These are phyloP conservation scores for Apeltes quadracus DNA, from an alignment of 2,113 vertebrate genomes.

Conservation along the genomic window DNA sequence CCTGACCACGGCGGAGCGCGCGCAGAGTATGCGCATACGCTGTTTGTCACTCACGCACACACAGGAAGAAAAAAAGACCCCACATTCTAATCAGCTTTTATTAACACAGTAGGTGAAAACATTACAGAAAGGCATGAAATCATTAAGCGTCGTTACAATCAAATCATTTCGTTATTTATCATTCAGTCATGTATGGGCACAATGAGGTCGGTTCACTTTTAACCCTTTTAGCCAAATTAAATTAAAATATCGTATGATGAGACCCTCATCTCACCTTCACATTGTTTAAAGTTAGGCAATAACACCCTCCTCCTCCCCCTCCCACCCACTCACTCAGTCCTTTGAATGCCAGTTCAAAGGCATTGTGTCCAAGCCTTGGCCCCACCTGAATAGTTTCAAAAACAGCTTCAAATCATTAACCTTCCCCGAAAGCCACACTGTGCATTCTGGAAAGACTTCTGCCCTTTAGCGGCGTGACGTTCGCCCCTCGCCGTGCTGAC, in stretches of 20 bases:
- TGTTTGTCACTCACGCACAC: background rate
- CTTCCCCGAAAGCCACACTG: slow-evolving; percentile 12
- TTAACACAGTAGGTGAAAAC: slow-evolving; percentile 30
- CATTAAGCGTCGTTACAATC: background rate
- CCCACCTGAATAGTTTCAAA: slow-evolving; percentile 15
- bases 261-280: background rate
- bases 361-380: background rate
- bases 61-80: background rate
- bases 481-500: slow-evolving; percentile 18
- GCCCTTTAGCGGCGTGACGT: slow-evolving; percentile 17
- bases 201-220: background rate
- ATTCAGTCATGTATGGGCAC: slow-evolving; percentile 26
- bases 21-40: background rate
- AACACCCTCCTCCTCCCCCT: no score
- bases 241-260: background rate
- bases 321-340: no score
- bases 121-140: background rate
- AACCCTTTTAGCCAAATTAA: background rate
- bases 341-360: background rate
- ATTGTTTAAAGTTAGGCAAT: slow-evolving; percentile 50
- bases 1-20: slow-evolving; percentile 69
- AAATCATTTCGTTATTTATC: slow-evolving; percentile 25
- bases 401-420: slow-evolving; percentile 19
- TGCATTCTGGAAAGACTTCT: slow-evolving; percentile 21
- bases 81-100: slow-evolving; percentile 41